Conservation (phyloP, 2,888 invertebrate genomes). For the Alcis repandata region DNA sequence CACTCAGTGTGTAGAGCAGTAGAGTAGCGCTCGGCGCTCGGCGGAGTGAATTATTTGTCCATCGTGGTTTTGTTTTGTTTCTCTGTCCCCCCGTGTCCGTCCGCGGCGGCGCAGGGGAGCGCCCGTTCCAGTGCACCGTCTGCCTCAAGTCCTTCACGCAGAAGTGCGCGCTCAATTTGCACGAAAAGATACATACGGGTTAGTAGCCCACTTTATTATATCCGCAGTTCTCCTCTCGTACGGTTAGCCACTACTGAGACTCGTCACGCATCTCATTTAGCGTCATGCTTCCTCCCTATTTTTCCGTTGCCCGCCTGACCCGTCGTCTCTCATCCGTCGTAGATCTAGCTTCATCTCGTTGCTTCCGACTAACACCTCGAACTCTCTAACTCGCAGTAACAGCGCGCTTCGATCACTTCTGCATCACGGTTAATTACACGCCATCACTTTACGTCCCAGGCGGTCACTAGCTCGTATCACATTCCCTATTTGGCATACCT, state of each 20-base stretch:
- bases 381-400: slow-evolving; percentile 69
- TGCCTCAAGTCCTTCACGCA: slow-evolving; percentile 88
- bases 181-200: slow-evolving; percentile 88
- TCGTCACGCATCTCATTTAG: slow-evolving; percentile 77
- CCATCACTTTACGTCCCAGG: slow-evolving; percentile 67
- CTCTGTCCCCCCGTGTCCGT: slow-evolving; percentile 82
- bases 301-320: slow-evolving; percentile 84
- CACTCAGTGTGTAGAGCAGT: slow-evolving; percentile 44
- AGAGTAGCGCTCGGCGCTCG: slow-evolving; percentile 25
- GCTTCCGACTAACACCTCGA: slow-evolving; percentile 83
- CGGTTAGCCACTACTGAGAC: slow-evolving; percentile 72
- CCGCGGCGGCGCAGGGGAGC: slow-evolving; percentile 84
- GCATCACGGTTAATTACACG: slow-evolving; percentile 71
- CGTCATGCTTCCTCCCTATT: slow-evolving; percentile 82
- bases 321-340: slow-evolving; percentile 74
- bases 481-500: slow-evolving; percentile 68
- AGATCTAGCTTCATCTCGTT: slow-evolving; percentile 79
- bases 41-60: slow-evolving; percentile 76
- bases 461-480: slow-evolving; percentile 63
- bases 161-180: slow-evolving; percentile 88
- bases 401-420: slow-evolving; percentile 80
- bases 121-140: slow-evolving; percentile 88
- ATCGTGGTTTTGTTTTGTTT: slow-evolving; percentile 87
- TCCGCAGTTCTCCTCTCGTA: slow-evolving; percentile 74
- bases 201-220: slow-evolving; percentile 84